Conservation (phyloP, 2,113 vertebrate genomes). For the Paramisgurnus dabryanus region DNA sequence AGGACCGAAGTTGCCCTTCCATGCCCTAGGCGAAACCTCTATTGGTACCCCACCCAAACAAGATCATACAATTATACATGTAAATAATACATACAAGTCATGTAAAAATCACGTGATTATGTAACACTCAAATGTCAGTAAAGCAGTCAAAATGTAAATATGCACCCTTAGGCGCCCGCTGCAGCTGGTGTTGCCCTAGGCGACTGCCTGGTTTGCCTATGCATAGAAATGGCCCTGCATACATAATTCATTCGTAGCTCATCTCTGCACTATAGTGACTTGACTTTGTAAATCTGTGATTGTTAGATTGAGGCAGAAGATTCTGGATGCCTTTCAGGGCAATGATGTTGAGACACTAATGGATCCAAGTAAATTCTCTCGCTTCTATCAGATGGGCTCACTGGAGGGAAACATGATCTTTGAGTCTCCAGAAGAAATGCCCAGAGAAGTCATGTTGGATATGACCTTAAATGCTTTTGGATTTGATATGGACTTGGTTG, state of each 20-base stretch:
- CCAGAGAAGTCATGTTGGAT: constrained; percentile 90
- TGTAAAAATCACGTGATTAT: no score
- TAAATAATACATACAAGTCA: no score
- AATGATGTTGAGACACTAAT: constrained; percentile 73
- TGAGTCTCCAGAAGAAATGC: constrained; percentile 82
- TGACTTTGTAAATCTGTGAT: background rate
- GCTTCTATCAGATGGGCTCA: constrained; percentile 82
- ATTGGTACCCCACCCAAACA: no score
- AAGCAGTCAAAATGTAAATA: no score
- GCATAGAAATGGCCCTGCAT: no score
- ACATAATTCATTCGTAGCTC: background rate
- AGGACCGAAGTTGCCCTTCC: no score
- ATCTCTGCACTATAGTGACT: background rate
- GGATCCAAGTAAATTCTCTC: constrained; percentile 83
- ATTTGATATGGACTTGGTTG: constrained; percentile 82
- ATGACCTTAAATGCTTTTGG: constrained; percentile 85
- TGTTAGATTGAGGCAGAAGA: constrained; percentile 78
- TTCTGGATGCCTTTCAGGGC: constrained; percentile 77
- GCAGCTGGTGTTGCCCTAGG: no score
- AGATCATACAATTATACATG: no score
- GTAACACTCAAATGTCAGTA: no score
- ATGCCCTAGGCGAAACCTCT: no score
- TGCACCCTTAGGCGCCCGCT: no score
- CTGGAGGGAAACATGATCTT: constrained; percentile 89
- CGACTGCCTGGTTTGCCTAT: no score